Conservation (phyloP, 2,888 invertebrate species). For the Andrena hattorfiana region DNA sequence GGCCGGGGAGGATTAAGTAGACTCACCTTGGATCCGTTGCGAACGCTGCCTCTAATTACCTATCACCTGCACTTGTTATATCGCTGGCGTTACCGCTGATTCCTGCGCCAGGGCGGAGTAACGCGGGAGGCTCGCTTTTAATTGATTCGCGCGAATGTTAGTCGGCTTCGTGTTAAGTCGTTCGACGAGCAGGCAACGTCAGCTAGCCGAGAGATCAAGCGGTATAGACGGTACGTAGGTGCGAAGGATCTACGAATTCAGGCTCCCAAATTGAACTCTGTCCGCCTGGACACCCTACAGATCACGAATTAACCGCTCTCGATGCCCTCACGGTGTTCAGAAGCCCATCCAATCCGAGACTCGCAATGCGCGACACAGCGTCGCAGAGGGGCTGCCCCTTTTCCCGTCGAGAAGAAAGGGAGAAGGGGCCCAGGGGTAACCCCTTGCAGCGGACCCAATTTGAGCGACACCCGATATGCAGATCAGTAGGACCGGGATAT, state of each 20-base stretch:
- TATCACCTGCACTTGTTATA: slow-evolving; percentile 65
- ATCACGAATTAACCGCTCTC: slow-evolving; percentile 66
- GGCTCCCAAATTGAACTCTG: slow-evolving; percentile 46
- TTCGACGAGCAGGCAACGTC: neutral
- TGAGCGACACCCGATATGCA: slow-evolving; percentile 84
- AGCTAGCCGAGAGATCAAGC: neutral
- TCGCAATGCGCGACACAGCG: slow-evolving; percentile 58
- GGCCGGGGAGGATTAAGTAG: slow-evolving; percentile 67
- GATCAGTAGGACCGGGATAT: slow-evolving; percentile 80
- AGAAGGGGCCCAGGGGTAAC: slow-evolving; percentile 58
- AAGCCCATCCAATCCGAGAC: slow-evolving; percentile 73
- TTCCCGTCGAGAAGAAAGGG: slow-evolving; percentile 32
- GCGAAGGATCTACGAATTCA: neutral
- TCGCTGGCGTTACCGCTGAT: slow-evolving; percentile 26
- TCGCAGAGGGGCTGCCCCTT: slow-evolving; percentile 68
- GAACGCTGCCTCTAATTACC: slow-evolving; percentile 67
- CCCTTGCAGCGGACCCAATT: slow-evolving; percentile 80
- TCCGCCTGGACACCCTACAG: slow-evolving; percentile 32
- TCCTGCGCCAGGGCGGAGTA: slow-evolving; percentile 3
- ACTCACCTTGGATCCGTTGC: slow-evolving; percentile 66
- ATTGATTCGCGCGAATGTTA: slow-evolving; percentile 37
- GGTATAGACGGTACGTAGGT: neutral
- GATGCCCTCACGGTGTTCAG: slow-evolving; percentile 56
- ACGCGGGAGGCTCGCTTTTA: slow-evolving; percentile 15
- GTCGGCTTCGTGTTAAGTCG: slow-evolving; percentile 11